Base-by-base conservation (phyloP, 1,140 invertebrate genomes). In the Anoplophora glabripennis region DNA sequence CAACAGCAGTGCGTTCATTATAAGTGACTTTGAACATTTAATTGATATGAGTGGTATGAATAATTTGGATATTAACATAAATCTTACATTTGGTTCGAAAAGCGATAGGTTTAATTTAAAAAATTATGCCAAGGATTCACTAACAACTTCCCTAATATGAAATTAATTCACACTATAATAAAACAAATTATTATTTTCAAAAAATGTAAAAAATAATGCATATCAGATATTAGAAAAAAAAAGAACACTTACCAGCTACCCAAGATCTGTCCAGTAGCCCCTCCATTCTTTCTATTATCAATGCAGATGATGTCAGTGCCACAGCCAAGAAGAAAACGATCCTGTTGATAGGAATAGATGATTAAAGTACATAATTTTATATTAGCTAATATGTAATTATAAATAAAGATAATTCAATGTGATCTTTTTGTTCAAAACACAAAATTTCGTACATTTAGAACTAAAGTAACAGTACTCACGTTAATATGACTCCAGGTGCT, bases 261-360 rank as follows among this genome's bases (percentile, higher is more conserved):
- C 92, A 91, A 42, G 90, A 91, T 55, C 93, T 79, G 74, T 96
- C 92, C 64, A 95, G 71, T n/a, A 94, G 77, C 17, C 93, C 93
- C 77, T 94, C 86, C 65, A 76, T 88, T 61, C 92, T 83, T 73
- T 98, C 95, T 35, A 94, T 84, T 58, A 98, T 84, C 83, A 97
- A 89, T 0, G 92, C 86, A 0, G 93, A 89, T 0, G 94, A 93
- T 4, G 94, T 97, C 45, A 96, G 78, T 34, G 93, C 94, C 1
- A 95, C 90, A 0, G 94, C 93, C 72, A 96, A 83, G 78, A 96
- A 96, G 80, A 94, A 98, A 5, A 95, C 91, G 44, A 97, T 96
- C 35, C 93, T 94, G 73, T 12, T 41, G 70, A 66, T 68, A 55
- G 14, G 40, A 5, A 44, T 14, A 44, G 14, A 9, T 11, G 8